Evolutionary conservation across 2,888 invertebrate species (phyloP).

Genomic region (Hemithea aestivaria): DNA sequence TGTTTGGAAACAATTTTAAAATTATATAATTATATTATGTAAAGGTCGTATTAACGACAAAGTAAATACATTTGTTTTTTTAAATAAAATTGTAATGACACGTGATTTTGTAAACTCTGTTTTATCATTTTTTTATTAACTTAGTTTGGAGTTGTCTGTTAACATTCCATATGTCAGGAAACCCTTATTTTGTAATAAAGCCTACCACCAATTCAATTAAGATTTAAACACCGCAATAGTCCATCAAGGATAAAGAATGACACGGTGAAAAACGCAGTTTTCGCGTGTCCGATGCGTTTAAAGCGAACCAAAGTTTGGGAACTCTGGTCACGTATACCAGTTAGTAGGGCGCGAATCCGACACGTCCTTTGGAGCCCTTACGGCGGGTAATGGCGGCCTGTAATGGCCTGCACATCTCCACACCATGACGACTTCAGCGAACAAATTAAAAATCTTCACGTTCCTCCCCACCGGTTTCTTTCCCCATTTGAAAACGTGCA

Average conservation of each 20-base stretch:
- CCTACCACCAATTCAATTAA: slow-evolving; percentile 21
- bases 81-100: no score
- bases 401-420: slow-evolving; percentile 59
- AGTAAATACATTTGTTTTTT: no score
- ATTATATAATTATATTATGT: no score
- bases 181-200: not conserved
- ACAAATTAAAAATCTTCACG: slow-evolving; percentile 68
- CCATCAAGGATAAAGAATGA: slow-evolving; percentile 20
- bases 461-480: slow-evolving; percentile 37
- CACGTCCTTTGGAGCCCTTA: slow-evolving; percentile 66
- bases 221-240: slow-evolving; percentile 21
- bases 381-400: slow-evolving; percentile 65
- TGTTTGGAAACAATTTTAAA: no score
- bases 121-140: no score
- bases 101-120: no score
- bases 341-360: slow-evolving; percentile 70
- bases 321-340: slow-evolving; percentile 63
- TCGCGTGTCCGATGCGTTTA: slow-evolving; percentile 38
- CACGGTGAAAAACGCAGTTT: slow-evolving; percentile 23
- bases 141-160: no score
- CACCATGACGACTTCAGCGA: slow-evolving; percentile 50
- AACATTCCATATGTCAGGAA: no score
- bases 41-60: no score
- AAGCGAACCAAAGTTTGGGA: slow-evolving; percentile 31
- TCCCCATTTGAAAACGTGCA: slow-evolving; percentile 22